These are phyloP conservation scores for Archocentrus centrarchus DNA, from an alignment of 2,113 vertebrate genomes.

Conservation along the genomic window DNA sequence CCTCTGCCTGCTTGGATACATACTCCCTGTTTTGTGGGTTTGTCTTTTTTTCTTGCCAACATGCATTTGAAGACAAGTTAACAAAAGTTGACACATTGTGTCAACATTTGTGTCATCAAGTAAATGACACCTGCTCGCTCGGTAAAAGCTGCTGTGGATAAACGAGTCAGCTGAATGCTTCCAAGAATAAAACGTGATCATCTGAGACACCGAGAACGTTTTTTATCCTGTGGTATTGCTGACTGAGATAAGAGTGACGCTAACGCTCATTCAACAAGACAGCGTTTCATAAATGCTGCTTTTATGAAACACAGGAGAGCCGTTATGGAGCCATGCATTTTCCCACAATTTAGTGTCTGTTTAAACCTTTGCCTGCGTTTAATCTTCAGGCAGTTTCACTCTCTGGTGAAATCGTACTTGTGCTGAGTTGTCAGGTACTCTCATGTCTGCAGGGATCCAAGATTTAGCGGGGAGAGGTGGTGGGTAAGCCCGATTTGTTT, in stretches of 20 bases:
- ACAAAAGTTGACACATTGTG: not conserved
- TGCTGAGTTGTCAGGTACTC: constrained; percentile 34
- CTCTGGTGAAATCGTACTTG: constrained; percentile 26
- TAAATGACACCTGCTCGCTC: constrained; percentile 2
- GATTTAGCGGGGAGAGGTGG: not conserved
- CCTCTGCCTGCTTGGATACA: fast-evolving
- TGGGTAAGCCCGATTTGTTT: not conserved
- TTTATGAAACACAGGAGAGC: not conserved
- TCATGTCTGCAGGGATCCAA: not conserved
- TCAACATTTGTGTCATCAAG: not conserved
- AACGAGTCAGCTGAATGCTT: constrained; percentile 7
- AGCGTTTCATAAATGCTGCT: constrained; percentile 17
- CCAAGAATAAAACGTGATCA: not conserved
- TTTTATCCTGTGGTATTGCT: constrained; percentile 23
- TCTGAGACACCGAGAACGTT: not conserved
- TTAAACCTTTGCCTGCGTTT: constrained; percentile 15
- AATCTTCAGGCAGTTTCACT: constrained; percentile 30
- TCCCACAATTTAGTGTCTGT: not conserved
- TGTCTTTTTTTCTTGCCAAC: not conserved
- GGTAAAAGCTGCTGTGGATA: not conserved
- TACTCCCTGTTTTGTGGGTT: fast-evolving
- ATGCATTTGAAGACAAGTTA: not conserved
- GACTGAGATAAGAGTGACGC: constrained; percentile 19
- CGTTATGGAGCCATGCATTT: not conserved
- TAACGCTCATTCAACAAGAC: constrained; percentile 20